Conservation (phyloP, 2,113 vertebrate species). For the Acinonyx jubatus region DNA sequence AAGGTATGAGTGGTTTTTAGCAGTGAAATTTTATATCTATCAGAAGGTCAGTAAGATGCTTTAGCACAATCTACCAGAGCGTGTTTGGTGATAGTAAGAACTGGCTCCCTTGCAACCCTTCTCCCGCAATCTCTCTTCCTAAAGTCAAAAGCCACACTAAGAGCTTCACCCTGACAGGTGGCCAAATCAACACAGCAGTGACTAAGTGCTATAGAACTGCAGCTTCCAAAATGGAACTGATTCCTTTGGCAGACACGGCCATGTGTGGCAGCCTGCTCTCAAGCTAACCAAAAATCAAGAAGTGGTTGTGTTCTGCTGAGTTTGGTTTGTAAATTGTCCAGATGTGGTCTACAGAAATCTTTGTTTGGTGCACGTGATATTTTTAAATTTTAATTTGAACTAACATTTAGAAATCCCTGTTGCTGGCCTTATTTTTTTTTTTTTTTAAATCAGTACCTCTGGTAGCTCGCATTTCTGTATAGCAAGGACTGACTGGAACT, state of each 20-base stretch:
- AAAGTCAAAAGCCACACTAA: background rate
- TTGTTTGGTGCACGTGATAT: background rate
- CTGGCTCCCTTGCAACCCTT: background rate
- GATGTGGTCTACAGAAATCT: background rate
- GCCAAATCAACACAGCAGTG: constrained; percentile 9
- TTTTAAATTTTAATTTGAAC: constrained; percentile 29
- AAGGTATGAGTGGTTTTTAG: background rate
- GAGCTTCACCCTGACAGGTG: background rate
- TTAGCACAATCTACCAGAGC: background rate
- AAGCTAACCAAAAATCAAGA: constrained; percentile 6
- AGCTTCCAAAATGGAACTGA: constrained; percentile 12
- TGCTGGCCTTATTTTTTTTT: background rate
- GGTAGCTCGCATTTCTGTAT: background rate
- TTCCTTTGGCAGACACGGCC: background rate
- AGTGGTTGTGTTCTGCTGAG: background rate
- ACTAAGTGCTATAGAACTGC: constrained; percentile 23
- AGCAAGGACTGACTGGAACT: background rate
- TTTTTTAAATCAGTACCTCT: background rate
- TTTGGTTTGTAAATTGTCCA: constrained; percentile 23
- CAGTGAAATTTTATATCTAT: constrained; percentile 20
- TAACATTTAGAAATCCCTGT: background rate
- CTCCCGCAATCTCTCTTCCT: background rate
- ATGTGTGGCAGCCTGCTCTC: background rate
- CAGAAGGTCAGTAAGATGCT: background rate
- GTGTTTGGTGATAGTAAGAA: background rate